Evolutionary conservation across 2,113 vertebrate species (phyloP), one percentile per base, ranked within the genome.

Genomic region (Sterna hirundo): DNA sequence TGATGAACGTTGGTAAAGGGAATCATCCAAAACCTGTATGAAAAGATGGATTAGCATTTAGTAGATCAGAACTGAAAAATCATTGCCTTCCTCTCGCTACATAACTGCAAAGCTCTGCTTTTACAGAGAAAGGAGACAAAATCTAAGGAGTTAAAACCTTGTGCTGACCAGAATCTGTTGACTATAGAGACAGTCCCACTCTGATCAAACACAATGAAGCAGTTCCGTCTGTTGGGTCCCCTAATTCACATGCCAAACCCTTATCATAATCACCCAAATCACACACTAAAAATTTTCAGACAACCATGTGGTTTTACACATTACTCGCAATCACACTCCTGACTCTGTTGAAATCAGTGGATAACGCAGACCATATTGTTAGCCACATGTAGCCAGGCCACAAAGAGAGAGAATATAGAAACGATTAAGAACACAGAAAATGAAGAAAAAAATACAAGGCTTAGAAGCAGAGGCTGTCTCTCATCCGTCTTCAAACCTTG

Each of bases 231-330:
- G 30, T 23, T 15, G 3, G 8, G 18, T 55, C 54, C 44, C 29
- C 36, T 21, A 47, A 47, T 57, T 55, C 16, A 0, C 47, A 30
- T 7, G 9, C 13, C 54, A 90, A 65, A 76, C 19, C 26, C 69
- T 71, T 36, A 55, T 29, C 52, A 58, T 13, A 44, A 49, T 29
- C 36, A 40, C 25, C 16, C 66, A 69, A 78, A 74, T 68, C 40
- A 16, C 54, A 62, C 18, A 18, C 5, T 51, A 7, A 64, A 55
- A 52, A 46, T 15, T 58, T 32, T 66, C 55, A 75, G 40, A 42
- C 12, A 70, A 11, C 10, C 0, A 0, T 1, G 1, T 15, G 30
- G 29, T 19, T 90, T 86, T 54, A 29, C 46, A 19, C 34, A 6
- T 75, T 32, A 26, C 26, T n/a, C 34, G 54, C 8, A 68, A 62